Base-by-base conservation (phyloP, 2,113 vertebrate species). In the Vicugna pacos region DNA sequence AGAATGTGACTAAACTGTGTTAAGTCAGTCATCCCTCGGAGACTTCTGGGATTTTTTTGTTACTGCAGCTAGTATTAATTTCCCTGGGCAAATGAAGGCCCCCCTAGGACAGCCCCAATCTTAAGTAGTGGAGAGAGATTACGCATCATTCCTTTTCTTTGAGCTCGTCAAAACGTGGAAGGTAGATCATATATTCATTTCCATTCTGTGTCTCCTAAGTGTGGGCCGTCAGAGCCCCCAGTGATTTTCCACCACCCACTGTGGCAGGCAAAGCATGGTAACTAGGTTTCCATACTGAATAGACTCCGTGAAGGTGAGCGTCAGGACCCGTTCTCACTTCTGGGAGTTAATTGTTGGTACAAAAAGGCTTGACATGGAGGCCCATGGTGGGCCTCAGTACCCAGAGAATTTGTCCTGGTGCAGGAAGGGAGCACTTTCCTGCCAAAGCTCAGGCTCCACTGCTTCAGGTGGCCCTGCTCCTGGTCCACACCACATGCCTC, bases 31-130 rank as follows among this genome's bases (percentile, higher is more conserved):
- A 42, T 42, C 38, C 32, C n/a, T 69, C 58, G 30, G 48, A 95
- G 76, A 70, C n/a, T 46, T 79, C 76, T n/a, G 46, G 12, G 42
- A 67, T 26, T 67, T 94, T 93, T 94, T 93, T 88, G 24, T 89
- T 86, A 69, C 26, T 54, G 65, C 10, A 70, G 42, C 28, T 92
- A 20, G 24, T 32, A 16, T 67, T 67, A 67, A 62, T 58, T 82
- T 65, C 17, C 26, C 28, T 54, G n/a, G 52, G 70, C 38, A 75
- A 84, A 84, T 88, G 42, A 84, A 94, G 94, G 75, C 38, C 15
- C 30, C 15, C 30, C 1, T 1, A 17, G 76, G 50, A 58, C 48
- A 65, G 60, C 28, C 14, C 72, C 46, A 65, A 13, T 89, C 73
- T 91, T 67, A 76, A 75, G 80, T 9, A 80, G 30, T 5, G 58